These are phyloP conservation scores for Oikopleura albicans DNA, from an alignment of 23 tunicate species.

Conservation along the genomic window DNA sequence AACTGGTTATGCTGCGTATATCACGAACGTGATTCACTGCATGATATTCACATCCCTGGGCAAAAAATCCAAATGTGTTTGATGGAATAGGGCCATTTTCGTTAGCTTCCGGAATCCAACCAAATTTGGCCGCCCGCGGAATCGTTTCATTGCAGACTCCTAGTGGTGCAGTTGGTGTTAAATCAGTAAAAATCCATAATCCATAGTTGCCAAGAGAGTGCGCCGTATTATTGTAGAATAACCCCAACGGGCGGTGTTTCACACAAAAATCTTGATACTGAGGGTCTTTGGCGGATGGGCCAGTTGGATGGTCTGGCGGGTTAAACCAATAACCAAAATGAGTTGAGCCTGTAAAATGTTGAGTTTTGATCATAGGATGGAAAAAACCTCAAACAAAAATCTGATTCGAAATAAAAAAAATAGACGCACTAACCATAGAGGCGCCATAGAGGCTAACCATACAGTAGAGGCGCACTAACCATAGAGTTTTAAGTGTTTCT, in stretches of 20 bases:
- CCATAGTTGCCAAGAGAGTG: conserved; percentile 94
- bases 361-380: too few relatives aligned
- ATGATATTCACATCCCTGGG: conserved; percentile 73
- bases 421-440: too few relatives aligned
- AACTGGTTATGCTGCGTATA: too few relatives aligned
- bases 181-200: conserved; percentile 48
- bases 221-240: conserved; percentile 61
- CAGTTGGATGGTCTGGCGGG: not conserved
- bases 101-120: not conserved
- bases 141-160: not conserved
- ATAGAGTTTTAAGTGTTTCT: too few relatives aligned
- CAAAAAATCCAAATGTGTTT: not conserved
- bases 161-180: not conserved
- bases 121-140: not conserved
- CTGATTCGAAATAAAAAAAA: too few relatives aligned
- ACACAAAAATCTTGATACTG: conserved; percentile 27
- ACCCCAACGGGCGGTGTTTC: conserved; percentile 38
- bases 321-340: conserved; percentile 85
- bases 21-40: too few relatives aligned
- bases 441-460: too few relatives aligned
- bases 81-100: not conserved
- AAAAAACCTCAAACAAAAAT: too few relatives aligned
- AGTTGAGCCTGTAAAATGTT: conserved; percentile 80
- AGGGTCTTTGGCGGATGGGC: conserved; percentile 1
- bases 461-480: too few relatives aligned